These are phyloP conservation scores for Argya squamiceps DNA, from an alignment of 2,797 vertebrate species.

Conservation along the genomic window DNA sequence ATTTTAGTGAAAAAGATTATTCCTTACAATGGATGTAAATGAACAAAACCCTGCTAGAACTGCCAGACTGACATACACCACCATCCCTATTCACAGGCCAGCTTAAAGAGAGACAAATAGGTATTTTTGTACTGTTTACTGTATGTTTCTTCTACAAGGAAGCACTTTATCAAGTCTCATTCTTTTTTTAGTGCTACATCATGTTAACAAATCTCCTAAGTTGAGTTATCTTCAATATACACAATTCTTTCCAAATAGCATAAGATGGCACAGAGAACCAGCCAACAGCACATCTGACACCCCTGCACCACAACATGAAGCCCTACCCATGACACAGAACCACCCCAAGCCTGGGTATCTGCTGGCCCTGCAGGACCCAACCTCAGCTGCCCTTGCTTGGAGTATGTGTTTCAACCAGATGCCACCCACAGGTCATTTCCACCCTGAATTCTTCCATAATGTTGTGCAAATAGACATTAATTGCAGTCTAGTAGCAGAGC, in stretches of 20 bases:
- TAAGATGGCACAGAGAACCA: not conserved
- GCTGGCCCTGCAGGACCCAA: not conserved
- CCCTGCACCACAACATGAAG: not conserved
- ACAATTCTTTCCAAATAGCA: not conserved
- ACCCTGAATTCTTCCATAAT: not conserved
- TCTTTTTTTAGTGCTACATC: not conserved
- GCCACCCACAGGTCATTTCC: not conserved
- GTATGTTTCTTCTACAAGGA: not conserved
- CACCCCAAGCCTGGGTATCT: accelerated
- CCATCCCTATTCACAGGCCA: not conserved
- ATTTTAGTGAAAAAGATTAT: not conserved
- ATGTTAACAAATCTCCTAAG: not conserved
- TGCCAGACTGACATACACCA: not conserved
- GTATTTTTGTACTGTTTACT: not conserved
- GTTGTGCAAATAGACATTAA: not conserved
- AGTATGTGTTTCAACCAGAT: not conserved
- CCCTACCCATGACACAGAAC: accelerated
- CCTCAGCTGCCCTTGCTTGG: not conserved
- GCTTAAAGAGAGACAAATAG: not conserved
- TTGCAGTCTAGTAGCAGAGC: not conserved
- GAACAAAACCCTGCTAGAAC: not conserved
- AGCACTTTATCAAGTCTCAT: not conserved
- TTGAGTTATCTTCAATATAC: not conserved
- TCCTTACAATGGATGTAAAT: not conserved
- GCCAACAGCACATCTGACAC: not conserved